These are phyloP conservation scores for Caenorhabditis plicata DNA, from an alignment of 2,888 invertebrate genomes.

Conservation along the genomic window DNA sequence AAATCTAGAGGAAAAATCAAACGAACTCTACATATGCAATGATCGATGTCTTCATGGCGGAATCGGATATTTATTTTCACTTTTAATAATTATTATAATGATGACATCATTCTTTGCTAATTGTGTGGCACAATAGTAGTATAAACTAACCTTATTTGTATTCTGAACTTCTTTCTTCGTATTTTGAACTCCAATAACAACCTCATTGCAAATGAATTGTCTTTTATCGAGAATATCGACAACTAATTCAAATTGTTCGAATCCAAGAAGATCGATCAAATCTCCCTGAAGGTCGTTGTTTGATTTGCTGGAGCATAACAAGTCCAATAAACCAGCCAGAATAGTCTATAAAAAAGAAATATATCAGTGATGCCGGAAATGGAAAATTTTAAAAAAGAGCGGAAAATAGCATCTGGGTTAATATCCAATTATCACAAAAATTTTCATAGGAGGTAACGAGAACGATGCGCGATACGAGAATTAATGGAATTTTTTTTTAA, in stretches of 20 bases:
- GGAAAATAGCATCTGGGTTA: no score
- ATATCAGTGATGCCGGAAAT: no score
- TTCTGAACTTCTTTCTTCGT: slow-evolving; percentile 12
- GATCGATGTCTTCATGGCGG: slow-evolving; percentile 39
- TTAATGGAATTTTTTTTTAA: no score
- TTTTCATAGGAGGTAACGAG: no score
- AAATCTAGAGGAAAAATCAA: not conserved
- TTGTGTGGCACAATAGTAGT: not conserved
- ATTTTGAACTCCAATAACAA: not conserved
- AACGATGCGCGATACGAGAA: no score
- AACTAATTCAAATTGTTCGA: slow-evolving; percentile 80
- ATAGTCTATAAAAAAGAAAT: slow-evolving; percentile 10
- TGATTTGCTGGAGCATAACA: slow-evolving; percentile 11
- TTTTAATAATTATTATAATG: slow-evolving; percentile 18
- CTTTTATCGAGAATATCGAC: slow-evolving; percentile 75
- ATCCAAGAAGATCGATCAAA: slow-evolving; percentile 82
- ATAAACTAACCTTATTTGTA: slow-evolving; percentile 10
- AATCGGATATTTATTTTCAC: slow-evolving; percentile 29
- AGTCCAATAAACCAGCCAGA: slow-evolving; percentile 4
- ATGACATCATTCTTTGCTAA: slow-evolving; percentile 17
- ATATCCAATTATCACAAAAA: no score
- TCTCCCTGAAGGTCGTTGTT: slow-evolving; percentile 46
- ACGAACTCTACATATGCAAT: slow-evolving; percentile 37
- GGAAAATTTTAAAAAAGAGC: no score
- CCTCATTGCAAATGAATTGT: slow-evolving; percentile 25